Base-by-base conservation (phyloP, 2,888 invertebrate genomes). In the Heliconius aoede region DNA sequence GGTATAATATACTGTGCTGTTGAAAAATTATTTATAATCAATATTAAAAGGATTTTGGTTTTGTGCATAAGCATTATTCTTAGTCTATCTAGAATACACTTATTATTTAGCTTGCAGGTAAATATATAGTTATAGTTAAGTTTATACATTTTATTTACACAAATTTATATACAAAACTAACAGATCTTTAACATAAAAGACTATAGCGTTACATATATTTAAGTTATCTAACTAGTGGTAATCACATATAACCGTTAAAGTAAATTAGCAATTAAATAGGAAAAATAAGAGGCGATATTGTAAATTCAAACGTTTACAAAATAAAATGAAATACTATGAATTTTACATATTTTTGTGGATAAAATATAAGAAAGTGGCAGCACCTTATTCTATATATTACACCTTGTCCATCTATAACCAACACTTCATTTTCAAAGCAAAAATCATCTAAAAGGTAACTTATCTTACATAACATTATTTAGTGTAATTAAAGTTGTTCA, bases 61-160 rank as follows among this genome's bases (percentile, higher is more conserved):
- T 78, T 77, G 78, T 80, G 80, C 80, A 78, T 76, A 77, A 80
- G 77, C 76, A 81, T 71, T 77, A 79, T 77, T 62, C 80, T 83
- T 82, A 83, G 68, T 61, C 73, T 82, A 82, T 78, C 77, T 83
- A 82, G 79, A 81, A 79, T 82, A 82, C 62, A 74, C 80, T 81
- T 83, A 85, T 58, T 78, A 46, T 77, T 73, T 82, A 83, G 80
- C 81, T 83, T 80, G 79, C 82, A 82, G 79, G 81, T 85, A 84
- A 83, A 83, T 84, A 83, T 82, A 82, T 64, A 82, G 76, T 81
- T 83, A 82, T 82, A 83, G 80, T 82, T 79, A 85, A 82, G 83
- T 86, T 88, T 90, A 85, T 90, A 90, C 88, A 90, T 78, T 85
- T 78, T 85, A 87, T 90, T 82, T 89, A 87, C 90, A 91, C 84